Evolutionary conservation across 2,888 invertebrate genomes (phyloP).

Genomic region (Patella caerulea): DNA sequence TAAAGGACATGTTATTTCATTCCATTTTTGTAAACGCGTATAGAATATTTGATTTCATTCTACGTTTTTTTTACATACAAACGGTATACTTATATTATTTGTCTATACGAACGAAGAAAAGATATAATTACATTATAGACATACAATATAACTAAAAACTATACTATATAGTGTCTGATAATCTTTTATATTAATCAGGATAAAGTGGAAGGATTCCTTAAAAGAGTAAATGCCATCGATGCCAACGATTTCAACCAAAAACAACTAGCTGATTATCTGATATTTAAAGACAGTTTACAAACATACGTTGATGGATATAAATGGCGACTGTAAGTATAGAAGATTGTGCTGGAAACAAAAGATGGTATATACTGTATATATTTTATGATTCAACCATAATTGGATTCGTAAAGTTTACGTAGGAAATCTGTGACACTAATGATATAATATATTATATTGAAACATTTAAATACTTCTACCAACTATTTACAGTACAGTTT

Average conservation of each 20-base stretch:
- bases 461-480: too few relatives aligned
- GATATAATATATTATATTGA: too few relatives aligned
- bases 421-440: too few relatives aligned
- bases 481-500: too few relatives aligned
- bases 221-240: constrained; percentile 32
- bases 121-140: too few relatives aligned
- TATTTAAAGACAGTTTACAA: constrained; percentile 55
- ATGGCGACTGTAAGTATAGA: constrained; percentile 56
- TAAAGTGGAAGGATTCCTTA: constrained; percentile 36
- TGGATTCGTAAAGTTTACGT: too few relatives aligned
- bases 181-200: constrained; percentile 28
- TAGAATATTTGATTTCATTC: neutral
- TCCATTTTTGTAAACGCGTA: neutral
- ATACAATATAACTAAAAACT: too few relatives aligned
- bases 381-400: too few relatives aligned
- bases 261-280: constrained; percentile 51
- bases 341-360: neutral
- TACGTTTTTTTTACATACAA: neutral
- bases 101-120: too few relatives aligned
- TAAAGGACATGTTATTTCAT: neutral
- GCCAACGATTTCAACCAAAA: constrained; percentile 28
- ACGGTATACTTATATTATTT: neutral
- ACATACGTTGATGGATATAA: constrained; percentile 57
- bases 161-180: too few relatives aligned
- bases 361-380: too few relatives aligned